Base-by-base conservation (phyloP, 2,797 vertebrate species). In the Fratercula arctica region DNA sequence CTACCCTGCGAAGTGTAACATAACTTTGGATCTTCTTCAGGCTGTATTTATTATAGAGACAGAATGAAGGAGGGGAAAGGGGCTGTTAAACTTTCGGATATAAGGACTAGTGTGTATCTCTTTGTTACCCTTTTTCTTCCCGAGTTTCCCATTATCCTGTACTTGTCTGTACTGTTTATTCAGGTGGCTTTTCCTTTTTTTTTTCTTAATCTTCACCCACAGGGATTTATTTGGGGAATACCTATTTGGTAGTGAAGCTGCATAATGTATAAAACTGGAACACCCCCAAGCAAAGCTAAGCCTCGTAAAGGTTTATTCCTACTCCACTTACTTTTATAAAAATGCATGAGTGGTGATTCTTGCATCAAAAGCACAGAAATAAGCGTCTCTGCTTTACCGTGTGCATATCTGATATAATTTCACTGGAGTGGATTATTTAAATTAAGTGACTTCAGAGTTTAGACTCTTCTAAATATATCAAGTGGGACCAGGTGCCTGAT, bases 401-500 rank as follows among this genome's bases (percentile, higher is more conserved):
- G 23, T 24, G 35, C 39, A 23, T 68, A 72, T 45, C 76, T 91
- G 45, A 23, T 78, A 63, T 31, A 67, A 61, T 81, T 94, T 96
- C 43, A 31, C 31, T 67, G 46, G 1, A 9, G 70, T 87, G 76
- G 82, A 76, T 83, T 91, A 89, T 90, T 90, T 77, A 83, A 89
- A 90, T 88, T n/a, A 57, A 83, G 41, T 89, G 60, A 83, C 92
- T 95, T 87, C 74, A 75, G 85, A 76, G 73, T 93, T 91, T 18
- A 94, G 66, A 81, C 53, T 85, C 86, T 84, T 87, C 93, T 93
- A 95, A 95, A 85, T 94, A 92, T 91, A 93, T 73, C 92, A 46
- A 35, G 54, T 85, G 64, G 70, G n/a, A 93, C 66, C 66, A 88
- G 77, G 86, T 84, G 87, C 46, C 74, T 85, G 83, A 68, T 74